Conservation (phyloP, 2,888 invertebrate genomes). For the Oscheius onirici region DNA sequence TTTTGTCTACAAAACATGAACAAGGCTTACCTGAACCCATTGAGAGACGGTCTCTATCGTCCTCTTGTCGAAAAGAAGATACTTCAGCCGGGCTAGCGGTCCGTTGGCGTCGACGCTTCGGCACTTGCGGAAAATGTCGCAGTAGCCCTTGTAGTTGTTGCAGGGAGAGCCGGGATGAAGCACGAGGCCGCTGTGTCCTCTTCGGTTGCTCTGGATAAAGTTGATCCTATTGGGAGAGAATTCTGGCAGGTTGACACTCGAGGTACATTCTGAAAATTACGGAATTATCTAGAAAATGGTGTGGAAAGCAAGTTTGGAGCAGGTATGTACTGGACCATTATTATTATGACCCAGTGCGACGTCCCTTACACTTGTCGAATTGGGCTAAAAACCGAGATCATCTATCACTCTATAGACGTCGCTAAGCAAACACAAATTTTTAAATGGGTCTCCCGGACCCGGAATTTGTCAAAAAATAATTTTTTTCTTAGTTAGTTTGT, state of each 20-base stretch:
- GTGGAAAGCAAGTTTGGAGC: too few species aligned
- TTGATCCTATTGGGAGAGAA: slow-evolving; percentile 57
- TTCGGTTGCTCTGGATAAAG: slow-evolving; percentile 60
- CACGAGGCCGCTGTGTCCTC: slow-evolving; percentile 71
- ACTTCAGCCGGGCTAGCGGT: slow-evolving; percentile 90
- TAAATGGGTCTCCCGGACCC: too few species aligned
- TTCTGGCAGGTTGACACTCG: slow-evolving; percentile 66
- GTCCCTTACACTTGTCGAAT: too few species aligned
- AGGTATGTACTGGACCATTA: too few species aligned
- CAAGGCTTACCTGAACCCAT: slow-evolving; percentile 57
- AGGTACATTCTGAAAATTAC: slow-evolving; percentile 66
- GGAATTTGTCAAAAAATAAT: too few species aligned
- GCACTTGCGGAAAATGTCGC: slow-evolving; percentile 98
- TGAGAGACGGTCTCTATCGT: slow-evolving; percentile 66
- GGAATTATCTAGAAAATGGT: too few species aligned
- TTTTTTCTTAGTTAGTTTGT: too few species aligned
- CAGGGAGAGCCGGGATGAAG: slow-evolving; percentile 94
- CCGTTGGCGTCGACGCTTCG: slow-evolving; percentile 98
- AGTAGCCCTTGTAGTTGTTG: slow-evolving; percentile 90
- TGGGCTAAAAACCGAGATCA: too few species aligned
- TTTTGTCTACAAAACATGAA: too few species aligned
- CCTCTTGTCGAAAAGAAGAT: slow-evolving; percentile 63
- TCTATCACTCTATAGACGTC: too few species aligned
- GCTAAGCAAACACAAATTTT: too few species aligned
- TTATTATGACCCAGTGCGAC: too few species aligned